Evolutionary conservation across 2,888 invertebrate genomes (phyloP).

Genomic region (Zhuqinia jingwanae): DNA sequence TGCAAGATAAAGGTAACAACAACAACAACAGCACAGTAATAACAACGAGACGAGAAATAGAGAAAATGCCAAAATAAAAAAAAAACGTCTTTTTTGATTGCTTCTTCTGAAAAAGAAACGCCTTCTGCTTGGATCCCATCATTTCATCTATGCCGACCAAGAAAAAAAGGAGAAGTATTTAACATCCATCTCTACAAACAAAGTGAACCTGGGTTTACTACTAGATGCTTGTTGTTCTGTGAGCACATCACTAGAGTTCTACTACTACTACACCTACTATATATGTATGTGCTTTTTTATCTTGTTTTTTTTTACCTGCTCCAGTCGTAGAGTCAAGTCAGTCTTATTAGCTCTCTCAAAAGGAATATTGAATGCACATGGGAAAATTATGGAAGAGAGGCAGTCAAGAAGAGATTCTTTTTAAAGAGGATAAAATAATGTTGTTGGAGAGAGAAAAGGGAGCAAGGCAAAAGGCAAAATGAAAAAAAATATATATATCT

Average conservation of each 20-base stretch:
- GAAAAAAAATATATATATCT: conserved; percentile 5
- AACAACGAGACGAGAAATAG: conserved; percentile 6
- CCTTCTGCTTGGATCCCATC: conserved; percentile 25
- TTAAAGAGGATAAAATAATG: conserved; percentile 4
- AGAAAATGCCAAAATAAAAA: no score
- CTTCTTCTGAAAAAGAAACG: conserved; percentile 1
- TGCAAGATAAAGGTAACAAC: not conserved
- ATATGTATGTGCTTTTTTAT: no score
- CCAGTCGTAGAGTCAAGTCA: not conserved
- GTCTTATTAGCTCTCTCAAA: not conserved
- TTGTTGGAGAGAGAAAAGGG: not conserved
- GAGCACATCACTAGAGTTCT: no score
- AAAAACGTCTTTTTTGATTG: not conserved
- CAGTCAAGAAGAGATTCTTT: conserved; percentile 1
- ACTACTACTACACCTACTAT: no score
- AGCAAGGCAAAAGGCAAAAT: not conserved
- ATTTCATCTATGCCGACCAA: not conserved
- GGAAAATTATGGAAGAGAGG: conserved; percentile 46
- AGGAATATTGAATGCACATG: conserved; percentile 50
- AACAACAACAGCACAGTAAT: no score
- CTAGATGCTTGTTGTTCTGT: not conserved
- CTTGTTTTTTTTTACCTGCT: no score
- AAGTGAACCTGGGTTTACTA: conserved; percentile 1
- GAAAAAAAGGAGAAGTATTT: no score
- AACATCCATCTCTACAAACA: not conserved